phyloP scores from a whole-genome alignment of 2,888 invertebrate species.

The Ormyrus labotus region DNA sequence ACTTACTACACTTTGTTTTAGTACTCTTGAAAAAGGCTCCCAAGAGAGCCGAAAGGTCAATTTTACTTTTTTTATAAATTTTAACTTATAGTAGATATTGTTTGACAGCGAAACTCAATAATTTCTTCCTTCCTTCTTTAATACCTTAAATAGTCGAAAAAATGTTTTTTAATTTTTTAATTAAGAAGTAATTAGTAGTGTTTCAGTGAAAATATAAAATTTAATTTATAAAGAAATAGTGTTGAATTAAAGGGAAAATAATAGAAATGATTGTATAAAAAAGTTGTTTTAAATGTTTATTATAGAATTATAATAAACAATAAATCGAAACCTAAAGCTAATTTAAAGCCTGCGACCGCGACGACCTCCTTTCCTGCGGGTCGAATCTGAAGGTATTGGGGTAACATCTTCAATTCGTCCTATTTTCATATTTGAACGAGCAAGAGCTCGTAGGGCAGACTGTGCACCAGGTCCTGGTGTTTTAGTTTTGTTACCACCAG shows the following conservation, averaged over 20 bases:
- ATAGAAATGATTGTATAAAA: constrained; percentile 52
- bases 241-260: constrained; percentile 28
- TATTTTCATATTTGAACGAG: constrained; percentile 99
- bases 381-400: constrained; percentile 99
- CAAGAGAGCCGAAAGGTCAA: too few species aligned
- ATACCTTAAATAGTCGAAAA: too few species aligned
- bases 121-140: too few species aligned
- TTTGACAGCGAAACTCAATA: too few species aligned
- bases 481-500: constrained; percentile 98
- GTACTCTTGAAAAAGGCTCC: too few species aligned
- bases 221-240: too few species aligned
- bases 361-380: constrained; percentile 99
- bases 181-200: too few species aligned
- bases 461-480: constrained; percentile 99
- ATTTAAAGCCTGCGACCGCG: constrained; percentile 98
- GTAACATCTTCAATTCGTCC: constrained; percentile 99
- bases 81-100: too few species aligned
- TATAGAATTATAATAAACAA: constrained; percentile 56
- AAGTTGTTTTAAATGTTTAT: constrained; percentile 65
- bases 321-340: constrained; percentile 65
- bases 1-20: too few species aligned
- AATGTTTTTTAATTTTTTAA: too few species aligned
- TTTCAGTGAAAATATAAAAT: neutral
- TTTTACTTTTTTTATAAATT: too few species aligned
- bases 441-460: constrained; percentile 97